Percentiles rank a stretch among this genome's conserved stretches.
phyloP scores from a whole-genome alignment of 2,113 vertebrate genomes.

The Rutilus rutilus region DNA sequence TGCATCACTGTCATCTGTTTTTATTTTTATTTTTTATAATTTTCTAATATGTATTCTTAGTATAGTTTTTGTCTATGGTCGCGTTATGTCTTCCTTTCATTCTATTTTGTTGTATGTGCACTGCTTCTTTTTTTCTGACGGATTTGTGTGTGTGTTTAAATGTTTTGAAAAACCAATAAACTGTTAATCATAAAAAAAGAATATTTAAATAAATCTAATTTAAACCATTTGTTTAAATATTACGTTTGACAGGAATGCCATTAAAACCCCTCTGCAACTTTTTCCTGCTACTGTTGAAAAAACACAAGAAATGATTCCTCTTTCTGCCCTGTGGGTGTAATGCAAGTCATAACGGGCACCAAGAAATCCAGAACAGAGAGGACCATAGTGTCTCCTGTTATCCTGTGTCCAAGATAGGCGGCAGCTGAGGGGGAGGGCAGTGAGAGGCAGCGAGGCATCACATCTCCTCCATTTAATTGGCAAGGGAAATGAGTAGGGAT shows the following conservation, averaged over 20 bases:
- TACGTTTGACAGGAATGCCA: background rate
- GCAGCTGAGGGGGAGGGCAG: background rate
- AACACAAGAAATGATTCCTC: background rate
- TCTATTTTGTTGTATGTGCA: no score
- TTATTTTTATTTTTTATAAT: no score
- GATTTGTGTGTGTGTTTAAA: no score
- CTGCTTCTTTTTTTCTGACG: no score
- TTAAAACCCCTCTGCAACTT: background rate
- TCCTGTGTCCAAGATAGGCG: slow-evolving; percentile 12
- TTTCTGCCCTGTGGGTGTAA: slow-evolving; percentile 26
- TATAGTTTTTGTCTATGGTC: no score
- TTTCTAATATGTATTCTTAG: no score
- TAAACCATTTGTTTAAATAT: background rate
- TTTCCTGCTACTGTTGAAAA: background rate
- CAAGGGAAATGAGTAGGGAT: slow-evolving; percentile 46
- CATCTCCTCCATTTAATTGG: slow-evolving; percentile 44
- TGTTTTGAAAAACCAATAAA: no score
- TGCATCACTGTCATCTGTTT: no score
- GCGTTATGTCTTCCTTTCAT: no score
- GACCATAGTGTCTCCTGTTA: slow-evolving; percentile 10
- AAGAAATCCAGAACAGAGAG: slow-evolving; percentile 24
- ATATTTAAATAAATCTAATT: background rate
- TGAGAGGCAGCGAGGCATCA: slow-evolving; percentile 27
- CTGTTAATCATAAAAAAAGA: no score
- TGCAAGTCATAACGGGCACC: slow-evolving; percentile 12